Base-by-base conservation (phyloP, 2,888 invertebrate genomes). In the Dione vanillae region DNA sequence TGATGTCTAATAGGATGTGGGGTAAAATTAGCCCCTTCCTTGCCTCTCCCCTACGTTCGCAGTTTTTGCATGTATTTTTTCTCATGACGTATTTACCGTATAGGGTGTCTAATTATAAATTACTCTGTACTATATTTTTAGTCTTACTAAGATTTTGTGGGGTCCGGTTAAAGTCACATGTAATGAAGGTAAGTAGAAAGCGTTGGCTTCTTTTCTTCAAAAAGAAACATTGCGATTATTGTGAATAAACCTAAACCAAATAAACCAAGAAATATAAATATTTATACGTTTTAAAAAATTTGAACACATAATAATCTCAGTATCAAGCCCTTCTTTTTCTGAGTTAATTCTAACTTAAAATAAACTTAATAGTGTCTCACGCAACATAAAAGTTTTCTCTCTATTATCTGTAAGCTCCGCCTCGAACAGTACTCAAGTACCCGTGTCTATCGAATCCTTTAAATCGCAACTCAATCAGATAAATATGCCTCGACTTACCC, bases 1-100 rank as follows among this genome's bases (percentile, higher is more conserved):
- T 74, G 67, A 70, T 70, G 51, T 65, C 67, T 74, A 74, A 75
- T 74, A 70, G 72, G 72, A 71, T 67, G 35, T 64, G 52, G 64
- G 51, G 61, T 69, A 71, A 69, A 65, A 52, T 69, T 70, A 67
- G 54, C 67, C 45, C 20, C 45, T 27, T 49, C 49, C 49, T 47
- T 27, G 45, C 43, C 9, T n/a, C 16, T n/a, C 20, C 20, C 0
- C 19, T 19, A 20, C 49, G 9, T 49, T 27, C 14, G 45, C 14
- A 3, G n/a, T 54, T 37, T 16, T 56, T 37, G 37, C 35, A 1
- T 0, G 8, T 10, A 49, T 47, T 47, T 47, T 16, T 47, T n/a
- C 27, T 27, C 27, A 27, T 27, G 5, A 27, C 27, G 27, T 27
- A 27, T 27, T 27, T 27, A 2, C 27, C 27, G 27, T 5, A 27